Evolutionary conservation across 2,888 invertebrate species (phyloP).

Genomic region (Tachina lurida): DNA sequence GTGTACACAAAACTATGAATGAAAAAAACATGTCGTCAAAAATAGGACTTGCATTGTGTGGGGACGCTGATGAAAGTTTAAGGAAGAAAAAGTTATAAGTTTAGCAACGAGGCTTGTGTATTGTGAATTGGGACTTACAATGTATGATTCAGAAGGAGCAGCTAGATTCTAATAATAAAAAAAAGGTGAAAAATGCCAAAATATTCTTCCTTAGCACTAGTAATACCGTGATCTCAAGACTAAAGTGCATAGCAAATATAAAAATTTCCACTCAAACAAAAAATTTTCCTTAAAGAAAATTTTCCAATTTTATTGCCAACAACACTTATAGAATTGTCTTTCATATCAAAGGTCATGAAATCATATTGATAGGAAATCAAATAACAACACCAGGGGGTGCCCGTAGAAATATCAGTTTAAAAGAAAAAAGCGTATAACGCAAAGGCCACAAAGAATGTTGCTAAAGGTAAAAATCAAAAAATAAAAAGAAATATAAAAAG

Average conservation of each 20-base stretch:
- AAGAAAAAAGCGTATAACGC: conserved; percentile 56
- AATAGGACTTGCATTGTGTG: no score
- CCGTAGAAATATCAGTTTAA: conserved; percentile 40
- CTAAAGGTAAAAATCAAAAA: conserved; percentile 10
- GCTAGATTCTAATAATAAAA: no score
- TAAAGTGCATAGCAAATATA: neutral
- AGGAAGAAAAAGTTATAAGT: no score
- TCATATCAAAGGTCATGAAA: conserved; percentile 60
- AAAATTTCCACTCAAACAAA: neutral
- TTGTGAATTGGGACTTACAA: no score
- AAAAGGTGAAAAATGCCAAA: no score
- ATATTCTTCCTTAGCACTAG: neutral
- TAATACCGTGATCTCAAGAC: neutral
- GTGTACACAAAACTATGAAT: no score
- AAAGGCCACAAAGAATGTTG: conserved; percentile 63
- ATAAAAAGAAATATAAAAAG: conserved; percentile 1
- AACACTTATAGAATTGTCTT: conserved; percentile 30
- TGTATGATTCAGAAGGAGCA: no score
- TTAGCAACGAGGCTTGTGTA: no score
- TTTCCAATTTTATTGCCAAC: conserved; percentile 28
- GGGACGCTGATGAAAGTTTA: no score
- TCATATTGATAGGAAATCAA: conserved; percentile 67
- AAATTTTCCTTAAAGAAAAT: conserved; percentile 3
- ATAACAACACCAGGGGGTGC: conserved; percentile 64
- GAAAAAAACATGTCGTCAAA: no score